Evolutionary conservation across 2,797 vertebrate species (phyloP), one percentile per base, ranked within the genome.

Genomic region (Choloepus didactylus): DNA sequence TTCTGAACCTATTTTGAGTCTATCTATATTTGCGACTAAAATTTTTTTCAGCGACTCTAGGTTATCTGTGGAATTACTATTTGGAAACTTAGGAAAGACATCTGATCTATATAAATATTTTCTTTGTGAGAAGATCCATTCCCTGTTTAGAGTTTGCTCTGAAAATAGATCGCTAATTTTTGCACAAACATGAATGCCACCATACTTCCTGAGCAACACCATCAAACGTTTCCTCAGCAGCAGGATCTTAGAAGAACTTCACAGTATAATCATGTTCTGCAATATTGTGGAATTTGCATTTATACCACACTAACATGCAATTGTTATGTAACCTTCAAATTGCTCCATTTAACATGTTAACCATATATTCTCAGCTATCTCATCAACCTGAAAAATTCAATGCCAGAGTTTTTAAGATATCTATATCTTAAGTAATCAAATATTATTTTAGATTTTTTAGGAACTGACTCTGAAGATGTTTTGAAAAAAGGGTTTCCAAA

Each of bases 251-350:
- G 19, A 87, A 9, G 2, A 2, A 23, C 21, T 77, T 49, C 0
- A n/a, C 3, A 62, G 1, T 41, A 59, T 49, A 21, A 25, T 44
- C n/a, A 38, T 29, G 18, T 7, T 64, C 1, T 11, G 1, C 4
- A 4, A 1, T 25, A 27, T 85, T 2, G 3, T 11, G 14, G 7
- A 2, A 1, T 0, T 44, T 70, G 2, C 0, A 3, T 66, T 59
- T 89, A 10, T 51, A 62, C 1, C 3, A 23, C 3, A 41, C n/a
- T 29, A 19, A 1, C 23, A 29, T 29, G 4, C 3, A 72, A 69
- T 31, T 35, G 27, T 46, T 27, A 19, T 0, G 0, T 27, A 51
- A 2, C 5, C 54, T 56, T 88, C 35, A 70, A 38, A 72, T 44
- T 44, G 64, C 25, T 66, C 18, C 23, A 6, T 49, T 91, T 87